phyloP scores from a whole-genome alignment of 2,888 invertebrate genomes.

The Pandemis heparana region DNA sequence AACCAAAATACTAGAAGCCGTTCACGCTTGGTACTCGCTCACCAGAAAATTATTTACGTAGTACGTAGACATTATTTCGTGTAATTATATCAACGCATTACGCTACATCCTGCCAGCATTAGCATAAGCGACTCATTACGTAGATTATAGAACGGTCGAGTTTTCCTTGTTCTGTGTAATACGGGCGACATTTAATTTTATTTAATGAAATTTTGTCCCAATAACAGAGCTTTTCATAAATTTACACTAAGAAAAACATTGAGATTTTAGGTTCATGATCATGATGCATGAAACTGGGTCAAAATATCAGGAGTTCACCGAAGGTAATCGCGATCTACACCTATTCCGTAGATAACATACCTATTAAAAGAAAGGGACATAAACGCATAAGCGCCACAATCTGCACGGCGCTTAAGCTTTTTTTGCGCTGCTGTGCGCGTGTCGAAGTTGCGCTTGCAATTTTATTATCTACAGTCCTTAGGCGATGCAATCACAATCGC shows the following conservation, averaged over 20 bases:
- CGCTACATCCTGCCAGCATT: slow-evolving; percentile 78
- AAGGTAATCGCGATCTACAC: no score
- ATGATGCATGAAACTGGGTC: no score
- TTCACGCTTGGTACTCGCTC: slow-evolving; percentile 49
- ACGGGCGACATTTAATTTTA: background rate
- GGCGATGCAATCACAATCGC: no score
- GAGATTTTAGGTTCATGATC: no score
- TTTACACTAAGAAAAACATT: no score
- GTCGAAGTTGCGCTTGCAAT: background rate
- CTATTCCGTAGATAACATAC: no score
- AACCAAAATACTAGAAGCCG: background rate
- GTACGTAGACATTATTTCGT: slow-evolving; percentile 65
- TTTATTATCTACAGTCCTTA: no score
- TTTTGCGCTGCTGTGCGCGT: background rate
- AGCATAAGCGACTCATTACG: slow-evolving; percentile 81
- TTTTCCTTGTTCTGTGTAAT: slow-evolving; percentile 68
- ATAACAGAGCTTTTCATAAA: background rate
- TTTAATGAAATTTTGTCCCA: background rate
- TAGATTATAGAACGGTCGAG: slow-evolving; percentile 68
- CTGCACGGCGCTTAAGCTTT: background rate
- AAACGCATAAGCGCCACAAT: background rate
- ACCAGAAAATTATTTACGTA: slow-evolving; percentile 76
- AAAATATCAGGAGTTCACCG: no score
- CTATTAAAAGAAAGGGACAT: background rate
- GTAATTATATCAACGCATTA: slow-evolving; percentile 74